phyloP scores from a whole-genome alignment of 23 tunicate species.

The Diplosoma virens region DNA sequence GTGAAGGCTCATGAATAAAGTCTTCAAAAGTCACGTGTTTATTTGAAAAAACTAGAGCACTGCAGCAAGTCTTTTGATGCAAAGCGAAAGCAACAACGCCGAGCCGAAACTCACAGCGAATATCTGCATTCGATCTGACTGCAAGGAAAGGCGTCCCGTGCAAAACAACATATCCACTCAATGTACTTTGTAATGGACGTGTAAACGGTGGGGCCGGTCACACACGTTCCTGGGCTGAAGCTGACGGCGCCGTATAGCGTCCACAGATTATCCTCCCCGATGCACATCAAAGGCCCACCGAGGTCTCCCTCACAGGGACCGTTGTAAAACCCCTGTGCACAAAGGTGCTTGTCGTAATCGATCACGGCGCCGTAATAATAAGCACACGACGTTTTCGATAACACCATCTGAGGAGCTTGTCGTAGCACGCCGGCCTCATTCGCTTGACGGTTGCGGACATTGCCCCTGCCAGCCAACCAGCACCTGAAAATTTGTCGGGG shows the following conservation, averaged over 20 bases:
- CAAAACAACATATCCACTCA: constrained; percentile 62
- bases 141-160: constrained; percentile 43
- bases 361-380: constrained; percentile 27
- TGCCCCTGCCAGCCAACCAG: constrained; percentile 88
- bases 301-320: constrained; percentile 79
- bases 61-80: no score
- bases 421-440: constrained; percentile 19
- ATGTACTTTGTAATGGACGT: constrained; percentile 39
- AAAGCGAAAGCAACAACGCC: no score
- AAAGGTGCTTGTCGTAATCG: constrained; percentile 31
- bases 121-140: background rate
- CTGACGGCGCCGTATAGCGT: constrained; percentile 74
- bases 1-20: no score
- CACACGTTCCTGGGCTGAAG: constrained; percentile 63
- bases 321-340: constrained; percentile 14
- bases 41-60: no score
- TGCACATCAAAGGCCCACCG: constrained; percentile 83
- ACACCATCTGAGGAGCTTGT: constrained; percentile 35
- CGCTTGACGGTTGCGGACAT: background rate
- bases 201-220: constrained; percentile 56
- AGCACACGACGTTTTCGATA: constrained; percentile 23
- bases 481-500: constrained; percentile 63
- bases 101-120: no score
- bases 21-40: no score
- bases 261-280: constrained; percentile 63